Evolutionary conservation across 92 coral and sea anemone genomes (phyloP).

Genomic region (Actinostola sp.): DNA sequence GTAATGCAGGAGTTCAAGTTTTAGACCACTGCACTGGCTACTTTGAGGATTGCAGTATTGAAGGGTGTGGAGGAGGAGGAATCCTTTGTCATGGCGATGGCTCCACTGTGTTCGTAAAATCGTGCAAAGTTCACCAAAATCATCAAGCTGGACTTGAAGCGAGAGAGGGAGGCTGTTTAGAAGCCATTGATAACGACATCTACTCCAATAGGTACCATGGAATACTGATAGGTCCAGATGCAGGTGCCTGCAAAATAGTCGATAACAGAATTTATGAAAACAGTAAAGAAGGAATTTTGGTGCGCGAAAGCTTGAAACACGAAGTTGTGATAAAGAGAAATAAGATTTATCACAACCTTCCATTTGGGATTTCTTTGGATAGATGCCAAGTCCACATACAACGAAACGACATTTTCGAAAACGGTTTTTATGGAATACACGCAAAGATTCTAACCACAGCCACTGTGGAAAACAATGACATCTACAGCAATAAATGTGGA

Average conservation of each 20-base stretch:
- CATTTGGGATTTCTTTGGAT: slow-evolving; percentile 65
- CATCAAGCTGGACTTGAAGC: slow-evolving; percentile 67
- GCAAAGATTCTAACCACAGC: slow-evolving; percentile 46
- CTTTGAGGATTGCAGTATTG: slow-evolving; percentile 61
- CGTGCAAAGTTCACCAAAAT: slow-evolving; percentile 64
- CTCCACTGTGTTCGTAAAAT: slow-evolving; percentile 28
- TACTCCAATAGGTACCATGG: slow-evolving; percentile 59
- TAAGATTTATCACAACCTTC: slow-evolving; percentile 65
- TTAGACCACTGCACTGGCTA: slow-evolving; percentile 21
- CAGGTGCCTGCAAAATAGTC: slow-evolving; percentile 43
- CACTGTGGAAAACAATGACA: slow-evolving; percentile 43
- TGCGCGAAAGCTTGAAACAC: neutral
- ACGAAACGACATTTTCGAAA: slow-evolving; percentile 67
- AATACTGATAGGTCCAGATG: slow-evolving; percentile 40
- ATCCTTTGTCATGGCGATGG: slow-evolving; percentile 40
- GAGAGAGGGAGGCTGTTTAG: slow-evolving; percentile 57
- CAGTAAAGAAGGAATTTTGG: slow-evolving; percentile 49
- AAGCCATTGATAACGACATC: slow-evolving; percentile 53
- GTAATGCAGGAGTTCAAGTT: slow-evolving; percentile 45
- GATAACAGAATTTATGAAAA: slow-evolving; percentile 68
- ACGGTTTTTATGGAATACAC: slow-evolving; percentile 63
- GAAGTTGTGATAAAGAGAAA: slow-evolving; percentile 27
- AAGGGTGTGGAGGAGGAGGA: slow-evolving; percentile 62
- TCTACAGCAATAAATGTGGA: slow-evolving; percentile 76
- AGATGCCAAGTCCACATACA: slow-evolving; percentile 19